phyloP scores from a whole-genome alignment of 1,140 invertebrate genomes.

The Caenorhabditis inopinata region DNA sequence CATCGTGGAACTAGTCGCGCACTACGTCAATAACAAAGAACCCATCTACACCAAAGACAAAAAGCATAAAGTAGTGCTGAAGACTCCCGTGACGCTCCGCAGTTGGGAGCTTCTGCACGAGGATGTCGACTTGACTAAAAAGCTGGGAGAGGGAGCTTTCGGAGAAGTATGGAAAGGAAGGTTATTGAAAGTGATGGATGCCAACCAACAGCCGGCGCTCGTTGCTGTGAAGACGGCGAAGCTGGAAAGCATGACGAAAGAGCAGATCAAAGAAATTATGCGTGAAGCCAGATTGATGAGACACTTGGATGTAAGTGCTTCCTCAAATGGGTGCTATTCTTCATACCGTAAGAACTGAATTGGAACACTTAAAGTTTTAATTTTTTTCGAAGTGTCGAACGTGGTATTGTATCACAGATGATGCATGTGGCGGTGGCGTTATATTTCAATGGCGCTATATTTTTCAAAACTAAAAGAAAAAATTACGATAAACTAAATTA shows the following conservation, averaged over 20 bases:
- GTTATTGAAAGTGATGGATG: not conserved
- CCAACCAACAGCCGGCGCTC: not conserved
- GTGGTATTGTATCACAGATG: too few relatives aligned
- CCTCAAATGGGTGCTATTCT: too few relatives aligned
- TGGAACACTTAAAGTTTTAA: not conserved
- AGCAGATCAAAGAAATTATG: slow-evolving; percentile 50
- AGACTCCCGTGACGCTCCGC: not conserved
- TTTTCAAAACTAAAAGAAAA: too few relatives aligned
- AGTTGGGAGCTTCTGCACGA: not conserved
- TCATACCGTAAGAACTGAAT: too few relatives aligned
- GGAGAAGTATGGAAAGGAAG: slow-evolving; percentile 14
- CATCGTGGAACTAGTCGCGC: slow-evolving; percentile 17
- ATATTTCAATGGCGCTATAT: too few relatives aligned
- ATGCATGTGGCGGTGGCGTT: too few relatives aligned
- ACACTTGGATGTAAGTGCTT: slow-evolving; percentile 75
- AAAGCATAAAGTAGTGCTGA: not conserved
- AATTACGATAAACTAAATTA: too few relatives aligned
- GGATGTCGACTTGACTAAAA: slow-evolving; percentile 29
- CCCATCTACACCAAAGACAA: not conserved
- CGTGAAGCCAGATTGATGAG: slow-evolving; percentile 82
- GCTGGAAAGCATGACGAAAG: slow-evolving; percentile 42
- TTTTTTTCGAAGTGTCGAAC: not conserved
- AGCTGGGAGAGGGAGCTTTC: slow-evolving; percentile 23
- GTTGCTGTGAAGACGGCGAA: slow-evolving; percentile 38
- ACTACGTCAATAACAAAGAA: slow-evolving; percentile 8